Conservation (phyloP, 2,113 vertebrate genomes). For the Tringa solitaria region DNA sequence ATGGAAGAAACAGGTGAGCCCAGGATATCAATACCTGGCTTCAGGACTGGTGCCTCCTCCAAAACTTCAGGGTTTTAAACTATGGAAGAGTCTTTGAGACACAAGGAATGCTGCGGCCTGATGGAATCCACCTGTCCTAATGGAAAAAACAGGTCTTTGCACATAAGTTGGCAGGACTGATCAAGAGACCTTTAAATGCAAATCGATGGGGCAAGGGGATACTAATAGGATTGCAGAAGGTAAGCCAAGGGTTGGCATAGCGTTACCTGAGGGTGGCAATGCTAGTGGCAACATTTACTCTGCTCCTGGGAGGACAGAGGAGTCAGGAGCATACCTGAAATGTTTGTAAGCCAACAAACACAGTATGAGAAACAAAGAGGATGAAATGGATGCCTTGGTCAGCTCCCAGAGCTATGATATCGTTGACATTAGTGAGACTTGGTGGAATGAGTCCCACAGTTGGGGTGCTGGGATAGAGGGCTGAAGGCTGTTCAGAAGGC, state of each 20-base stretch:
- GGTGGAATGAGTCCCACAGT: neutral
- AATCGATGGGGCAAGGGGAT: neutral
- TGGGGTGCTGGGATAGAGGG: neutral
- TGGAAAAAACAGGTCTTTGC: neutral
- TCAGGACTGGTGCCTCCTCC: neutral
- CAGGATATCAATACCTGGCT: neutral
- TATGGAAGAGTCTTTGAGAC: neutral
- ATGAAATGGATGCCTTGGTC: neutral
- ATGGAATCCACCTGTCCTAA: neutral
- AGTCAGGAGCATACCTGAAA: neutral
- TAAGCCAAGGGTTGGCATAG: neutral
- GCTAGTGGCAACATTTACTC: neutral
- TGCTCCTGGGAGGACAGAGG: neutral
- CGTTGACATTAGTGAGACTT: neutral
- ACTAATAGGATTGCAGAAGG: neutral
- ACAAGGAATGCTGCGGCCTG: neutral
- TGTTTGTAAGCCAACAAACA: neutral
- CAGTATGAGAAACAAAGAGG: neutral
- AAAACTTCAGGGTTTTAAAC: neutral
- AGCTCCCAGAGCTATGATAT: neutral
- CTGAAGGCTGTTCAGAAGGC: neutral
- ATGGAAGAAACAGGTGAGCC: neutral
- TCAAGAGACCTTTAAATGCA: neutral
- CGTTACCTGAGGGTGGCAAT: neutral
- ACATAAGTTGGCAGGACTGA: neutral